Evolutionary conservation across 2,888 invertebrate genomes (phyloP).

Genomic region (Adineta ricciae): DNA sequence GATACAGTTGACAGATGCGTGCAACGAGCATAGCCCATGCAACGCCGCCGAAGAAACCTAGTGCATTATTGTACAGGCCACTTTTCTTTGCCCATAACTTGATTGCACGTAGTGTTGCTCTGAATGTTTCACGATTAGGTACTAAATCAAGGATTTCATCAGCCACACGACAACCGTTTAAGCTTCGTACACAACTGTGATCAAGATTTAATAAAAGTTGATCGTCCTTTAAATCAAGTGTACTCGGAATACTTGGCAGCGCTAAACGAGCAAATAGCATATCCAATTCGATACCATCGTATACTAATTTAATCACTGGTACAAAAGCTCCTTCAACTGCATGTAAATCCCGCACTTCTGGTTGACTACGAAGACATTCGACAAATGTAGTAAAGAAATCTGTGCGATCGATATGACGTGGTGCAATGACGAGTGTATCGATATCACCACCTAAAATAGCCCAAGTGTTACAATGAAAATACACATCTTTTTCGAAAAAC

Average conservation of each 20-base stretch:
- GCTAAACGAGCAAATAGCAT: constrained; percentile 88
- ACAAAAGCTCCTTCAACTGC: constrained; percentile 80
- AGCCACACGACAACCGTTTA: constrained; percentile 94
- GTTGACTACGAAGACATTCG: constrained; percentile 72
- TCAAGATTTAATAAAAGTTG: constrained; percentile 62
- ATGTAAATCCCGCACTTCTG: constrained; percentile 71
- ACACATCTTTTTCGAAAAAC: neutral
- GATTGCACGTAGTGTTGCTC: constrained; percentile 80
- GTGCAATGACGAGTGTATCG: constrained; percentile 92
- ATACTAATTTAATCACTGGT: constrained; percentile 97
- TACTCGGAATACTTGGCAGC: constrained; percentile 76
- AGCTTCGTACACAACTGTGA: constrained; percentile 84
- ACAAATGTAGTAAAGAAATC: constrained; percentile 92
- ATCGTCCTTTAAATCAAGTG: constrained; percentile 30
- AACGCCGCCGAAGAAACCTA: constrained; percentile 94
- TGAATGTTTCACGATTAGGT: constrained; percentile 81
- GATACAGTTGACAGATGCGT: constrained; percentile 91
- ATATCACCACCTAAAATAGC: constrained; percentile 68
- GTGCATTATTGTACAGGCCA: constrained; percentile 92
- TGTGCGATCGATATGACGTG: constrained; percentile 77
- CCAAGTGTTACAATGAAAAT: too few relatives aligned
- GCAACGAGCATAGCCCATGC: constrained; percentile 99
- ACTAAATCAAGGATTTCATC: constrained; percentile 92
- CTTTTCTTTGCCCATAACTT: constrained; percentile 89
- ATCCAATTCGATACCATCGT: constrained; percentile 92